phyloP scores from a whole-genome alignment of 2,888 invertebrate genomes.

The Mimas tiliae region DNA sequence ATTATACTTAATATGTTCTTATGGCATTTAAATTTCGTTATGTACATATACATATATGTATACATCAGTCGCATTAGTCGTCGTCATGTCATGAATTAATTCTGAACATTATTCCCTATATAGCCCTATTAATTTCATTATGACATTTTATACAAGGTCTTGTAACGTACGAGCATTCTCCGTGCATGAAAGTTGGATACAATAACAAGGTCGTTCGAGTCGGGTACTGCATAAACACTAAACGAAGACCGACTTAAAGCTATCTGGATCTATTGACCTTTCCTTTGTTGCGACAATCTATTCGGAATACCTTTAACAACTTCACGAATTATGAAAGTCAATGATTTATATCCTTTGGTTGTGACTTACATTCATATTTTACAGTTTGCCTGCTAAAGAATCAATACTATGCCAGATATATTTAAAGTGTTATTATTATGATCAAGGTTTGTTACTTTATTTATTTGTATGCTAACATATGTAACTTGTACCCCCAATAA shows the following conservation, averaged over 20 bases:
- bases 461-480: too few species aligned
- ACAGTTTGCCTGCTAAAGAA: not conserved
- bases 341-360: not conserved
- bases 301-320: conserved; percentile 18
- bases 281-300: conserved; percentile 39
- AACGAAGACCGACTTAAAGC: conserved; percentile 47
- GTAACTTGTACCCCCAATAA: too few species aligned
- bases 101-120: too few species aligned
- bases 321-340: conserved; percentile 3
- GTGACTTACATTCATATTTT: not conserved
- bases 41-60: too few species aligned
- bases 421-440: too few species aligned
- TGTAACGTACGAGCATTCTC: conserved; percentile 35
- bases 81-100: not conserved
- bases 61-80: too few species aligned
- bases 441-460: too few species aligned
- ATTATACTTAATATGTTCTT: not conserved
- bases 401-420: not conserved
- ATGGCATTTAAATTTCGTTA: not conserved
- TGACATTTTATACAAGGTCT: conserved; percentile 33
- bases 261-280: conserved; percentile 43
- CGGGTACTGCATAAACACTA: conserved; percentile 45
- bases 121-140: conserved; percentile 7
- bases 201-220: conserved; percentile 49
- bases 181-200: conserved; percentile 47